Conservation (phyloP, 2,888 invertebrate genomes). For the Protula sp. region DNA sequence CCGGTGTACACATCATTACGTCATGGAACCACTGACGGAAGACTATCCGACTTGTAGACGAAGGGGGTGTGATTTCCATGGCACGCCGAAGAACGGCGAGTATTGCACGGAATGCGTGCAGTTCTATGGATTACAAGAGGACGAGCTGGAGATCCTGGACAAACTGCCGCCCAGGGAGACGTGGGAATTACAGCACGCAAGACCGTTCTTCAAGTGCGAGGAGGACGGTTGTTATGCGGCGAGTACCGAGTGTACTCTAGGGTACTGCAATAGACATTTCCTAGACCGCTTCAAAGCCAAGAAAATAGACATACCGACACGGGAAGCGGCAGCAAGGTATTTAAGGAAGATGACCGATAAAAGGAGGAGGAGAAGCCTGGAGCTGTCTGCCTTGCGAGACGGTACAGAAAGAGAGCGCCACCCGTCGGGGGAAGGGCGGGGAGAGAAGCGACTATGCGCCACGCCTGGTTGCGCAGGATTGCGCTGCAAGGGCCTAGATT, state of each 20-base stretch:
- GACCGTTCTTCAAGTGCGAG: background rate
- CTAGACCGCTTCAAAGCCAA: background rate
- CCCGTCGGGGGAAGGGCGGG: background rate
- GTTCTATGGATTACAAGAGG: too few species aligned
- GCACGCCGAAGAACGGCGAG: too few species aligned
- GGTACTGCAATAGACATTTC: background rate
- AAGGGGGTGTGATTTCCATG: too few species aligned
- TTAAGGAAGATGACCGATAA: background rate
- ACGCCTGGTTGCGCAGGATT: background rate
- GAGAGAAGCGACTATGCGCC: background rate
- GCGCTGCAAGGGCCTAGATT: background rate
- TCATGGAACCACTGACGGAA: too few species aligned
- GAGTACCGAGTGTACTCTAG: background rate
- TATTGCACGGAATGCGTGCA: too few species aligned
- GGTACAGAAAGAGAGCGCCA: background rate
- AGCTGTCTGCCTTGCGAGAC: too few species aligned
- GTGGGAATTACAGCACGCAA: background rate
- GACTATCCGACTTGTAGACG: too few species aligned
- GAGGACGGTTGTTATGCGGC: background rate
- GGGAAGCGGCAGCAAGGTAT: background rate
- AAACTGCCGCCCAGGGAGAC: background rate
- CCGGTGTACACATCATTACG: too few species aligned
- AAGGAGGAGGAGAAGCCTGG: background rate
- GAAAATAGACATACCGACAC: background rate
- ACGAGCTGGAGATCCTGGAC: background rate